These are phyloP conservation scores for Melipona bicolor DNA, from an alignment of 2,888 invertebrate genomes.

Conservation along the genomic window DNA sequence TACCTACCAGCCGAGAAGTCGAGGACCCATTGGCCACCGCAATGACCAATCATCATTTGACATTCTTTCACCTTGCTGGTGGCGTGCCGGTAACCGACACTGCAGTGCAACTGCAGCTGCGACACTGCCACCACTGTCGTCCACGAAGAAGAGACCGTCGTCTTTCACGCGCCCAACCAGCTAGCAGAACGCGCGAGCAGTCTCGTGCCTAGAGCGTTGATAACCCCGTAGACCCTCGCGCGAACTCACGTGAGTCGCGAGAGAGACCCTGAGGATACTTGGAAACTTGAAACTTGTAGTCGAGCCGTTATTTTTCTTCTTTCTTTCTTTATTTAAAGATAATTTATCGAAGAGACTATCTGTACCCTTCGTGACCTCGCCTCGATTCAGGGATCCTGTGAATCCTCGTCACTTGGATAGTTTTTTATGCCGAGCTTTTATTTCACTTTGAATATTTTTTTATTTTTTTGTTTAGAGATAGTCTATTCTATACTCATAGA, in stretches of 20 bases:
- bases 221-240: slow-evolving; percentile 50
- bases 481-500: too few species aligned
- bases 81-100: slow-evolving; percentile 62
- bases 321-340: too few species aligned
- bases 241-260: slow-evolving; percentile 1
- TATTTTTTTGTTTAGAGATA: too few species aligned
- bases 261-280: background rate
- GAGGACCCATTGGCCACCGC: slow-evolving; percentile 81
- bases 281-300: too few species aligned
- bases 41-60: slow-evolving; percentile 84
- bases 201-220: slow-evolving; percentile 36
- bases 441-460: too few species aligned
- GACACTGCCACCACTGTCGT: slow-evolving; percentile 21
- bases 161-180: slow-evolving; percentile 6
- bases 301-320: too few species aligned
- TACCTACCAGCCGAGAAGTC: slow-evolving; percentile 74
- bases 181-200: slow-evolving; percentile 11
- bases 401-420: too few species aligned
- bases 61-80: slow-evolving; percentile 79
- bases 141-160: slow-evolving; percentile 44
- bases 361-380: too few species aligned
- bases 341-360: too few species aligned
- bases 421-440: too few species aligned
- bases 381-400: too few species aligned
- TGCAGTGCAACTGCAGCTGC: slow-evolving; percentile 46